Conservation (phyloP, 1,140 invertebrate species). For the Conus ventricosus region DNA sequence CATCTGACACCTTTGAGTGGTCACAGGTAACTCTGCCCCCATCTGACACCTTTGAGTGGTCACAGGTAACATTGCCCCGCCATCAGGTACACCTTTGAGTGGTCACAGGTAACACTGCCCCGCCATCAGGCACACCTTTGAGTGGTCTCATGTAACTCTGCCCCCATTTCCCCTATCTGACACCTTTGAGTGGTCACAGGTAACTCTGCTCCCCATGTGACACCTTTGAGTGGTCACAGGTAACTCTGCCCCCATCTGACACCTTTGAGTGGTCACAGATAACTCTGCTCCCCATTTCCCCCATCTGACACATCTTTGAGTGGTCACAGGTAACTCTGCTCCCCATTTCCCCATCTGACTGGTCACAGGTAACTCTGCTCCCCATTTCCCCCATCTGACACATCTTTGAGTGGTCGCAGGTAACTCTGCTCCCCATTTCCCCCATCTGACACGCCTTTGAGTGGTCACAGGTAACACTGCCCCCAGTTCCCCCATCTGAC, state of each 20-base stretch:
- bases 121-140: conserved; percentile 81
- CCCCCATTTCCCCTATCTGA: too few species aligned
- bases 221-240: conserved; percentile 83
- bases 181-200: conserved; percentile 83
- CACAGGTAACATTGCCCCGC: conserved; percentile 79
- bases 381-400: conserved; percentile 80
- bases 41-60: conserved; percentile 84
- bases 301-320: conserved; percentile 81
- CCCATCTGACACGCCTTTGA: conserved; percentile 78
- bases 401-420: conserved; percentile 83
- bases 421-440: conserved; percentile 81
- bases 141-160: conserved; percentile 83
- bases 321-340: conserved; percentile 85
- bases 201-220: conserved; percentile 80
- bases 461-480: conserved; percentile 82
- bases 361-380: conserved; percentile 82
- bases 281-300: conserved; percentile 74
- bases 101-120: conserved; percentile 82
- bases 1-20: conserved; percentile 82
- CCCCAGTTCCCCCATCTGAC: conserved; percentile 85
- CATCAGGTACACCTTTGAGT: conserved; percentile 77
- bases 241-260: conserved; percentile 80
- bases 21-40: conserved; percentile 82
- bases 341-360: conserved; percentile 83
- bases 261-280: conserved; percentile 84